phyloP scores from a whole-genome alignment of 1,140 invertebrate genomes.

The Batillaria attramentaria region DNA sequence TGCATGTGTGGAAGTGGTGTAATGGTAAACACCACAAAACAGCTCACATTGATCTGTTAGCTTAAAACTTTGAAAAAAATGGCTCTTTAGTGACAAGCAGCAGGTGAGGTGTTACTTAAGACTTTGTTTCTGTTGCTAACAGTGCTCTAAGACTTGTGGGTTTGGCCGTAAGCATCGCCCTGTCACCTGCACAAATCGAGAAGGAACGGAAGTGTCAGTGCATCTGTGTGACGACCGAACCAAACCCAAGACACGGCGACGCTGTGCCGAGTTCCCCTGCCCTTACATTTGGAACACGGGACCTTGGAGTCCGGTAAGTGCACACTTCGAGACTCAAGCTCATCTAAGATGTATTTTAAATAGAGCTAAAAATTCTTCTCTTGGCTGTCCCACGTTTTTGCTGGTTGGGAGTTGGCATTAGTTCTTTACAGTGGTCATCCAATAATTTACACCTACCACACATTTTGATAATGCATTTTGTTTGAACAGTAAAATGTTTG shows the following conservation, averaged over 20 bases:
- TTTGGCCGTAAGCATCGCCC: conserved; percentile 81
- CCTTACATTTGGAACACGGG: conserved; percentile 80
- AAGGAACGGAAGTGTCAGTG: conserved; percentile 53
- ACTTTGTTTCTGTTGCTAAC: conserved; percentile 30
- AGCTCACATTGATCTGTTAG: no score
- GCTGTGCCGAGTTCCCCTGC: conserved; percentile 79
- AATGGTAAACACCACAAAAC: no score
- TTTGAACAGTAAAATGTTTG: no score
- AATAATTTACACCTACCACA: no score
- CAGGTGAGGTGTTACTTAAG: not conserved
- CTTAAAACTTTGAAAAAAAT: no score
- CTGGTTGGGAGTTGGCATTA: not conserved
- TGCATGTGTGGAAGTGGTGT: no score
- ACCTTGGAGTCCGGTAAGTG: conserved; percentile 81
- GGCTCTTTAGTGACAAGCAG: not conserved
- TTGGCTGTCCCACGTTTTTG: not conserved
- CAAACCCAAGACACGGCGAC: conserved; percentile 74
- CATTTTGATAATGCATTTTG: no score
- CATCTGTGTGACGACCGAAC: conserved; percentile 64
- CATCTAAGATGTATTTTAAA: not conserved
- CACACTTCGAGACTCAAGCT: not conserved
- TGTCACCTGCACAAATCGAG: conserved; percentile 76
- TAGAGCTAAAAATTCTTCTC: not conserved
- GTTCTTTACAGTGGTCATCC: no score
- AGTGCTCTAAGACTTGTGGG: conserved; percentile 90